Evolutionary conservation across 2,113 vertebrate species (phyloP), one percentile per base, ranked within the genome.

Genomic region (Aptenodytes patagonicus): DNA sequence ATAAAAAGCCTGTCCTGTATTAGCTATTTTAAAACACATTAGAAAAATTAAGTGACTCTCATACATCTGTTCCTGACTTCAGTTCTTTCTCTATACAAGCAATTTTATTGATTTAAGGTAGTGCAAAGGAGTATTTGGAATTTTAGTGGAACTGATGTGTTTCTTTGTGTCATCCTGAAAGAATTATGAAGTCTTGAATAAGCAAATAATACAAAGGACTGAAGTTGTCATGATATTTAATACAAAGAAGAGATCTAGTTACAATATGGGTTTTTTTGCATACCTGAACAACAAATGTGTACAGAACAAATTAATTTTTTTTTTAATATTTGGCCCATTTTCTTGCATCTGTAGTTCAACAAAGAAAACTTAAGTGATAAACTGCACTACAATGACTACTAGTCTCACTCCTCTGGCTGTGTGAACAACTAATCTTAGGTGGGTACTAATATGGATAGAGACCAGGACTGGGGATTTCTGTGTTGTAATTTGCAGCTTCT

Each of bases 1-100:
- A 88, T 96, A 81, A 93, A 96, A 92, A 89, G 42, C n/a, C 51
- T 77, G 25, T 70, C 16, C n/a, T 80, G n/a, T 91, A 62, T 92
- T 68, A 95, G 51, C 88, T 97, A 64, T 92, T 96, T 92, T 86
- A 81, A 96, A 95, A 54, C 21, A 61, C 32, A 21, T 81, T 80
- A 66, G 62, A 93, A 93, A 94, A 95, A 88, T 57, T 17, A 75
- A 82, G 28, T 87, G 46, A 86, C 78, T 83, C 10, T 72, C 44
- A 29, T 18, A 13, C 70, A 40, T 54, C 54, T 54, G 36, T 76
- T 86, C 66, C 44, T 95, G 78, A 79, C 66, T 55, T 89, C 13
- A 66, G 22, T 71, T 93, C 51, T 90, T 92, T 66, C 54, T 77
- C 34, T 58, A 6, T 32, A 46, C 9, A 61, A 65, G 54, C 36